A percentile compares a stretch with the other conserved stretches of the same genome.
Conservation (phyloP, 2,888 invertebrate species). For the Villa cingulata region DNA sequence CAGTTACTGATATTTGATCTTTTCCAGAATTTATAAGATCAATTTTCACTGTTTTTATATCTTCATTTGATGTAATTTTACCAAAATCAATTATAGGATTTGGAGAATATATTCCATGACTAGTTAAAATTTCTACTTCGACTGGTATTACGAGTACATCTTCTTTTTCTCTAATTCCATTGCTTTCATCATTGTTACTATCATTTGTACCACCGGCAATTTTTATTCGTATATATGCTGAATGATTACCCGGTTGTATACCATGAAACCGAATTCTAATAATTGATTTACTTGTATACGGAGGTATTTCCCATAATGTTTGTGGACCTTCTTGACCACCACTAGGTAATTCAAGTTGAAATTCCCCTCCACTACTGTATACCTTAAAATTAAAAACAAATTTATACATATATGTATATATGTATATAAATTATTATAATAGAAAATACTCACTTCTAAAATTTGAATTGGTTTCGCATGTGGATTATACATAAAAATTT, state of each 20-base stretch:
- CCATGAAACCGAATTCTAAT: slow-evolving; percentile 75
- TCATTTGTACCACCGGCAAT: slow-evolving; percentile 22
- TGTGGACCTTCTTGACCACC: slow-evolving; percentile 67
- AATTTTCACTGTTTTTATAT: slow-evolving; percentile 42
- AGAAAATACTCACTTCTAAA: slow-evolving; percentile 45
- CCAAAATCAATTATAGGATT: slow-evolving; percentile 70
- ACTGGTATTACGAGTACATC: slow-evolving; percentile 60
- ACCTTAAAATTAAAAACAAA: slow-evolving; percentile 37
- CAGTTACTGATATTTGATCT: slow-evolving; percentile 13
- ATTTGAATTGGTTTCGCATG: slow-evolving; percentile 74
- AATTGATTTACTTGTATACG: slow-evolving; percentile 74
- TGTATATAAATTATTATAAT: neutral
- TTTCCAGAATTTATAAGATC: slow-evolving; percentile 24
- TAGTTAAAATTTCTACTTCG: slow-evolving; percentile 63
- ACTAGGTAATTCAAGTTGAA: slow-evolving; percentile 71
- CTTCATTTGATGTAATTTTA: slow-evolving; percentile 55
- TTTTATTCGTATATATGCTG: slow-evolving; percentile 59
- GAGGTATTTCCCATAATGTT: slow-evolving; percentile 80
- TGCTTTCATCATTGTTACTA: slow-evolving; percentile 11
- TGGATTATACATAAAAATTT: slow-evolving; percentile 91
- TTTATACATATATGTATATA: neutral
- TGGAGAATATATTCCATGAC: slow-evolving; percentile 63
- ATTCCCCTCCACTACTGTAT: slow-evolving; percentile 78
- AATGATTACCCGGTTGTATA: slow-evolving; percentile 63
- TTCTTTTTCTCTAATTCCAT: neutral